Percentiles rank a stretch among this genome's conserved stretches.
Conservation (phyloP, 1,140 invertebrate genomes). For the Amphibalanus amphitrite region DNA sequence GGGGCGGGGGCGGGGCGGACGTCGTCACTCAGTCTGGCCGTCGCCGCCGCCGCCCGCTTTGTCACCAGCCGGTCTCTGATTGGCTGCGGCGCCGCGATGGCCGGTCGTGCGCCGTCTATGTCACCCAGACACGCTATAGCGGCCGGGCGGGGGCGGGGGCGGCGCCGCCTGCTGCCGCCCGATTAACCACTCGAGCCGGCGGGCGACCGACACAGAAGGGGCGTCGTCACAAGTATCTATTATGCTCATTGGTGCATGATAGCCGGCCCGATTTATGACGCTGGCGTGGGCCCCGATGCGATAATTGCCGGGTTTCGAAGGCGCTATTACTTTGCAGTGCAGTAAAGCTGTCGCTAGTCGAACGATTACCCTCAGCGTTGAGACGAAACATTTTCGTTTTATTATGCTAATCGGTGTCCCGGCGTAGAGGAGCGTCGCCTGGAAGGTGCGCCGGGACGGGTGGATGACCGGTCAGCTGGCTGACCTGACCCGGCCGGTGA, state of each 20-base stretch:
- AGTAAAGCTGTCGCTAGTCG: background rate
- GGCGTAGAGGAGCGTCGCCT: background rate
- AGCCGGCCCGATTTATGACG: background rate
- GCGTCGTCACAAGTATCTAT: background rate
- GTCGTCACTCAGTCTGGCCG: background rate
- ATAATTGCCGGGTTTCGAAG: background rate
- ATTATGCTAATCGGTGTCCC: background rate
- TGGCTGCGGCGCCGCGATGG: background rate
- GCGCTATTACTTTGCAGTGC: conserved; percentile 1
- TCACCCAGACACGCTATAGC: background rate
- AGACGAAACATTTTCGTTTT: background rate
- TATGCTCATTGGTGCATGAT: background rate
- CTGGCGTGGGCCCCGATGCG: background rate
- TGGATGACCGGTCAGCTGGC: background rate
- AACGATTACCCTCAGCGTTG: background rate
- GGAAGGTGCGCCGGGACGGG: too few relatives aligned
- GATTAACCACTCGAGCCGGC: background rate
- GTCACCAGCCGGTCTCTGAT: background rate
- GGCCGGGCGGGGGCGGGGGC: too few relatives aligned
- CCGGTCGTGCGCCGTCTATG: background rate
- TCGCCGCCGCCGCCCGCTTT: too few relatives aligned
- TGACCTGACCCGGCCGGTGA: background rate
- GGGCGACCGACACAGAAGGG: background rate
- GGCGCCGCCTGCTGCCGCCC: too few relatives aligned
- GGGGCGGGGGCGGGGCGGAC: too few relatives aligned